Evolutionary conservation across 2,113 vertebrate genomes (phyloP), one percentile per base, ranked within the genome.

Genomic region (Nothoprocta perdicaria): DNA sequence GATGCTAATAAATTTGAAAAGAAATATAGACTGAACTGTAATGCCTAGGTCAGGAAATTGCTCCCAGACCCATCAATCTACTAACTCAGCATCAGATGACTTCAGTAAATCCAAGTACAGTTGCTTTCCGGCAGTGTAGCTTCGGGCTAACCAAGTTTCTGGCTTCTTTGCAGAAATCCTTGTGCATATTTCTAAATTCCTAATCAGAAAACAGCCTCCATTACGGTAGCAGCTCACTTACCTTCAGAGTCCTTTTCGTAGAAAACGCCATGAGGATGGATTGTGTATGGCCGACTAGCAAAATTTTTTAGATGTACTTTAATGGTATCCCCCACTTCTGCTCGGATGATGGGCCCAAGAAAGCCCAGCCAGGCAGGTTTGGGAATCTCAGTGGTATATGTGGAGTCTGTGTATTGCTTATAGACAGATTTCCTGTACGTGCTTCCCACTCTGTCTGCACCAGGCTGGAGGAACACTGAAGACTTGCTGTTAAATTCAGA

Each of bases 361-460:
- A 98, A 98, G 6, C 99, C 99, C 95, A 98, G 86, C 99, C 98
- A 99, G 12, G 60, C 88, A 5, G 98, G 97, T 58, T 98, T 98
- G 17, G 86, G 65, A 66, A 98, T 55, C 96, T 99, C 98, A 14
- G 95, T 96, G 35, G 88, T 94, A 72, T 98, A 99, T 3, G 96
- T 97, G 77, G 94, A 85, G 69, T 99, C 98, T 0, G 45, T 98
- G 95, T 99, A 99, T 77, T 98, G 98, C 84, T 98, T 98, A 87
- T 98, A 99, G 84, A 99, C 91, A 8, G 98, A 97, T 65, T 99
- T 99, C 96, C 98, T 98, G 95, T 99, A 99, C 0, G 14, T 96
- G 81, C 96, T 96, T 66, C 98, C 98, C 86, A 98, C 96, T 23
- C 97, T 94, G 87, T 97, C 90, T 68, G 92, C 96, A 46, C 93